Evolutionary conservation across 2,113 vertebrate species (phyloP), one percentile per base, ranked within the genome.

Genomic region (Cheirogaleus medius): DNA sequence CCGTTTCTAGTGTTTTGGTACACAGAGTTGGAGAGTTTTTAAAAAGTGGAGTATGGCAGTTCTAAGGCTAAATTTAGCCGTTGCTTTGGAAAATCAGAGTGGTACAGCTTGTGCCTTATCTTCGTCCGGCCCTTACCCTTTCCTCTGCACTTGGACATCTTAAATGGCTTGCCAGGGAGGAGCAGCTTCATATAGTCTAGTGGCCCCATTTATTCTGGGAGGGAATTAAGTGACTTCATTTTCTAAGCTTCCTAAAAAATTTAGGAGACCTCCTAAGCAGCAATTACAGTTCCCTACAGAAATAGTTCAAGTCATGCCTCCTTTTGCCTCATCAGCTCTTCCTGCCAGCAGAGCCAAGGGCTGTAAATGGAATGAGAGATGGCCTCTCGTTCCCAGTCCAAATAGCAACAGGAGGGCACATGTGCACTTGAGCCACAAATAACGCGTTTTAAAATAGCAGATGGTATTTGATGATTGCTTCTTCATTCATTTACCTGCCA

Each of bases 401-500:
- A 90, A 95, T 94, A 95, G 97, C 87, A 95, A 87, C 95, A 29
- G 85, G 92, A 97, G 93, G 87, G 92, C 97, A 97, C 92, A 95
- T 95, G 92, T 90, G 95, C 90, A 80, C 97, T 95, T 78, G 96
- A 82, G 96, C 87, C 58, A 74, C 97, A 97, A 98, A 97, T 95
- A 97, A 97, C 93, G 91, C 29, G 97, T 89, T 96, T 96, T 97
- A 97, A 97, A 52, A 98, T 97, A 98, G 97, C 96, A 97, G 97
- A 85, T 92, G 95, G 95, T 92, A 95, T 98, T 92, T 95, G 95
- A 60, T 7, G 87, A 64, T 88, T 2, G 93, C 95, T 92, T 94
- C 97, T 97, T 91, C 97, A 97, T 97, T 98, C 97, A 97, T 87
- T 96, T 94, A 98, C 97, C 97, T 96, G 97, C 97, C 97, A 97